Percentiles rank a stretch among this genome's conserved stretches.
Evolutionary conservation across 2,888 invertebrate species (phyloP).

Genomic region (Ferrisia virgata): DNA sequence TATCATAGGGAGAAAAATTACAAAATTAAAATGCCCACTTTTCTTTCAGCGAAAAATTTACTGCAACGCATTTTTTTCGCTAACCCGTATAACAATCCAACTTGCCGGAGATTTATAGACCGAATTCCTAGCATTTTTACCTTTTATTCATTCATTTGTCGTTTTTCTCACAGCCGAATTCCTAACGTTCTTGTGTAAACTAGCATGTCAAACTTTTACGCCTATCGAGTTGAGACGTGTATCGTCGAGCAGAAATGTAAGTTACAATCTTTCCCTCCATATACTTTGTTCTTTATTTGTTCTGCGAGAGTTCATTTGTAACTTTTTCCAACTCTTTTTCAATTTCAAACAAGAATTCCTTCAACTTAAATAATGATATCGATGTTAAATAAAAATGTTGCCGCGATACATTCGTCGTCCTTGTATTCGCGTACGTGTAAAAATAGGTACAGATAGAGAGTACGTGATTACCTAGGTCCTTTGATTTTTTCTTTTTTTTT

Average conservation of each 20-base stretch:
- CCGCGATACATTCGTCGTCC: background rate
- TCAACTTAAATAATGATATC: constrained; percentile 32
- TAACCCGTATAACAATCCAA: background rate
- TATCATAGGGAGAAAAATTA: background rate
- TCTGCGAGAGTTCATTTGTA: constrained; percentile 26
- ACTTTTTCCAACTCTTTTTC: constrained; percentile 23
- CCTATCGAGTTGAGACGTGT: constrained; percentile 13
- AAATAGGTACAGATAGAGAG: no score
- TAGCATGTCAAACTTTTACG: constrained; percentile 31
- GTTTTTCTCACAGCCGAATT: constrained; percentile 24
- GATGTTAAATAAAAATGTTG: constrained; percentile 21
- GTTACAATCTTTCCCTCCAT: background rate
- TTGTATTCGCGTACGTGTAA: background rate
- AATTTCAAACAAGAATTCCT: constrained; percentile 18
- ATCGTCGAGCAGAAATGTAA: constrained; percentile 1
- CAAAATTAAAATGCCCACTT: background rate
- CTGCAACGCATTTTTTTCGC: background rate
- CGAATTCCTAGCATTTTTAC: constrained; percentile 12
- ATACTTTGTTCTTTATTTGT: constrained; percentile 21
- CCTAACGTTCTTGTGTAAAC: constrained; percentile 21
- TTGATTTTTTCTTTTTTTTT: background rate
- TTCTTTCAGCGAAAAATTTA: background rate
- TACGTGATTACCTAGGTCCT: background rate
- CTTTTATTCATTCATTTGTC: constrained; percentile 32
- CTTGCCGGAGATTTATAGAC: constrained; percentile 27